These are phyloP conservation scores for Hippoglossus stenolepis DNA, from an alignment of 2,113 vertebrate species.

Conservation along the genomic window DNA sequence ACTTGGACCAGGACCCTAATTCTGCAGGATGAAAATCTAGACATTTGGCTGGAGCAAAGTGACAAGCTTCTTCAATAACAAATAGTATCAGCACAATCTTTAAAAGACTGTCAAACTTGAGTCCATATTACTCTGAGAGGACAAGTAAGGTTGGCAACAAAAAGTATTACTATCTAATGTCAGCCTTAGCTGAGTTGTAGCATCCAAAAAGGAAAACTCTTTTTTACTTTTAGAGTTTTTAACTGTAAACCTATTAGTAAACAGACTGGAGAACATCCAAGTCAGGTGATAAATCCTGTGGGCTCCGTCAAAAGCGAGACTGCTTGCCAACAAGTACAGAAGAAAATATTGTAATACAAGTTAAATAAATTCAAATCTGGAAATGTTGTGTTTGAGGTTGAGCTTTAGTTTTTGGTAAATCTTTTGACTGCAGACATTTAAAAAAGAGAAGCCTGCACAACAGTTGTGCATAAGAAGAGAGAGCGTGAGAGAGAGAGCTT, in stretches of 20 bases:
- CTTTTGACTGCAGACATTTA: conserved; percentile 11
- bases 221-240: neutral
- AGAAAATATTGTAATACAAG: conserved; percentile 22
- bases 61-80: neutral
- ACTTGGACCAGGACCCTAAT: no score
- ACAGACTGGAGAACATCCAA: conserved; percentile 45
- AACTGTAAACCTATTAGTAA: conserved; percentile 38
- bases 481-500: neutral
- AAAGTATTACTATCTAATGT: conserved; percentile 1
- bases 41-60: neutral
- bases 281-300: conserved; percentile 45
- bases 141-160: neutral
- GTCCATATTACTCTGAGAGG: neutral
- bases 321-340: no score
- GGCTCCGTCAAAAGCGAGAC: conserved; percentile 20
- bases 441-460: conserved; percentile 26
- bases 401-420: conserved; percentile 25
- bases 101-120: neutral
- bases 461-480: conserved; percentile 15
- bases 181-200: conserved; percentile 1
- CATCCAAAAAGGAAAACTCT: neutral
- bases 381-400: conserved; percentile 22
- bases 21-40: no score
- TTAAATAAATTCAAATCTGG: conserved; percentile 35
- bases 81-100: neutral